Base-by-base conservation (phyloP, 1,140 invertebrate genomes). In the Littorina saxatilis region DNA sequence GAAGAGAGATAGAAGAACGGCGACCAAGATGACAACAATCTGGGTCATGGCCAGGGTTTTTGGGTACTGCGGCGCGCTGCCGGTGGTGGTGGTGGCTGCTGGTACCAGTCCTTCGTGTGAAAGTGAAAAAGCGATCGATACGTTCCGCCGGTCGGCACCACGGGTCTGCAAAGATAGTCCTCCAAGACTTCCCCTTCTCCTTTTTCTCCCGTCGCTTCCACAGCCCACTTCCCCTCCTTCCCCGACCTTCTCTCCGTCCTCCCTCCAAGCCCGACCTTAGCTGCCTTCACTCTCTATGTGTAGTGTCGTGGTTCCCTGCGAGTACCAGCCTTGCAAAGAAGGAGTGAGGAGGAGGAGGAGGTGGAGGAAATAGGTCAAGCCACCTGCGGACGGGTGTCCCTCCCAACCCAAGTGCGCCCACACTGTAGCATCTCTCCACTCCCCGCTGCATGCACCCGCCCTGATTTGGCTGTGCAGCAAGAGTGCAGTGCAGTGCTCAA, bases 21-120 rank as follows among this genome's bases (percentile, higher is more conserved):
- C 27, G 61, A 63, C 61, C 61, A n/a, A 5, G 2, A 32, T 63
- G 27, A n/a, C n/a, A 29, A 29, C 61, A 23, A 63, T 27, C 7
- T 32, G 61, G 61, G 61, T 63, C 61, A 63, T 27, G 61, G 61
- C n/a, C 61, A 63, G 61, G 61, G 11, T 32, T 32, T 32, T 32
- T 32, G 61, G 61, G 61, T 63, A 63, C 61, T 63, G 61, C 61
- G 61, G 61, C 27, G 61, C 61, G n/a, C 4, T 32, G 7, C 27
- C 13, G 20, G n/a, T n/a, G n/a, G n/a, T n/a, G n/a, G n/a, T n/a
- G n/a, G n/a, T n/a, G n/a, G n/a, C n/a, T n/a, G n/a, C n/a, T n/a
- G n/a, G n/a, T 63, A 63, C 61, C 61, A 63, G 23, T 20, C 13
- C 0, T 20, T 15, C 47, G 20, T 27, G 61, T 63, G 61, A 27